Base-by-base conservation (phyloP, 2,113 vertebrate genomes). In the Paralichthys olivaceus region DNA sequence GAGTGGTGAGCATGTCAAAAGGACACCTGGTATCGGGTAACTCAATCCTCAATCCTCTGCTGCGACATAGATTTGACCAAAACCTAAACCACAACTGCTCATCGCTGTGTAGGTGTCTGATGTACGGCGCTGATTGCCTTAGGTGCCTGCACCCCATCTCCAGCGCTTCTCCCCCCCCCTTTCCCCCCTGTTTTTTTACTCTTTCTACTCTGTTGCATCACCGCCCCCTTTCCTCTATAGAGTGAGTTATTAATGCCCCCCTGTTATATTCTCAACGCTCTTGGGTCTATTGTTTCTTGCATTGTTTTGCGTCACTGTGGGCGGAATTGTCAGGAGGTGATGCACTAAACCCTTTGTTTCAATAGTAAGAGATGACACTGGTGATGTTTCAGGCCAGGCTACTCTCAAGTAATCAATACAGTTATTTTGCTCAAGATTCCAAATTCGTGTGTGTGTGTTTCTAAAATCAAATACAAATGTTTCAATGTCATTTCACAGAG, bases 171-270 rank as follows among this genome's bases (percentile, higher is more conserved):
- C 77, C 63, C 68, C 57, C n/a, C 53, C 15, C 26, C 5, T 55
- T 28, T 43, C 60, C 20, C 51, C 25, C 37, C 28, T 43, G 11
- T 15, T 26, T 1, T 79, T 69, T 75, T 75, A 59, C 80, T 91
- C 87, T 94, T 94, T 94, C 93, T 88, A n/a, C 76, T 81, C 56
- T 34, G 87, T 95, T 94, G 89, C 93, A 91, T 95, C 92, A 93
- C 65, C 47, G 45, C 45, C 78, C 58, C 62, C 66, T 11, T 84
- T 64, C 69, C 45, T 73, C 54, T 85, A 72, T 72, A 66, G 75
- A 63, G 53, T 74, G 72, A 64, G 62, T 87, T 80, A 90, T 92
- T 80, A 78, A 79, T 23, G 2, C 64, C 22, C 26, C 57, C 29
- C 67, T 63, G 7, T 40, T 71, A 55, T 75, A 56, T 67, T 84